Evolutionary conservation across 2,113 vertebrate species (phyloP).

Genomic region (Prochilodus magdalenae): DNA sequence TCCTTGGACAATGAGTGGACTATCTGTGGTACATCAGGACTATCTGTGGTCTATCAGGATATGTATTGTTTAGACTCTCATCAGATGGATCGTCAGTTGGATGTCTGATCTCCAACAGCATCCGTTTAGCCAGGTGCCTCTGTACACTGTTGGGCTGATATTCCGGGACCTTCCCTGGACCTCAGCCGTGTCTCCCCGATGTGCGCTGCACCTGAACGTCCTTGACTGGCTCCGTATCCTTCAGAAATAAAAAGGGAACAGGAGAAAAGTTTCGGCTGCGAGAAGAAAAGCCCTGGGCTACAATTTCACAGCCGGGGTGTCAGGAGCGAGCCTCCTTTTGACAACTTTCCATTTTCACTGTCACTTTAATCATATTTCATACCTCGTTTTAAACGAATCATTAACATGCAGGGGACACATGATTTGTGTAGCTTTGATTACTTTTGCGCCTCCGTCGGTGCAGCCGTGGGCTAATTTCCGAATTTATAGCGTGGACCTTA

Average conservation of each 20-base stretch:
- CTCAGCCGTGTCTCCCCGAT: neutral
- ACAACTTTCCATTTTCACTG: conserved; percentile 34
- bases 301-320: conserved; percentile 44
- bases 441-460: neutral
- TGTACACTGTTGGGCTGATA: neutral
- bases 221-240: conserved; percentile 32
- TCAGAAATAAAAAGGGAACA: conserved; percentile 13
- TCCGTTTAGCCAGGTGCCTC: too few relatives aligned
- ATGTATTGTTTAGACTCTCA: too few relatives aligned
- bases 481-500: neutral
- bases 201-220: conserved; percentile 35
- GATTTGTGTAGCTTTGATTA: conserved; percentile 25
- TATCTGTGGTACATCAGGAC: too few relatives aligned
- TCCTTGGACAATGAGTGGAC: too few relatives aligned
- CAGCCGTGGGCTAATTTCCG: conserved; percentile 10
- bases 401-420: conserved; percentile 35
- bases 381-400: conserved; percentile 37
- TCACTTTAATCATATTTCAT: conserved; percentile 53
- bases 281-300: conserved; percentile 42
- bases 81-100: too few relatives aligned
- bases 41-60: too few relatives aligned
- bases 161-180: neutral
- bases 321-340: conserved; percentile 11
- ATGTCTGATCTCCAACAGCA: too few relatives aligned
- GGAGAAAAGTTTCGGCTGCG: conserved; percentile 19